Evolutionary conservation across 2,113 vertebrate genomes (phyloP).

Genomic region (Forbesichthys agassizii): DNA sequence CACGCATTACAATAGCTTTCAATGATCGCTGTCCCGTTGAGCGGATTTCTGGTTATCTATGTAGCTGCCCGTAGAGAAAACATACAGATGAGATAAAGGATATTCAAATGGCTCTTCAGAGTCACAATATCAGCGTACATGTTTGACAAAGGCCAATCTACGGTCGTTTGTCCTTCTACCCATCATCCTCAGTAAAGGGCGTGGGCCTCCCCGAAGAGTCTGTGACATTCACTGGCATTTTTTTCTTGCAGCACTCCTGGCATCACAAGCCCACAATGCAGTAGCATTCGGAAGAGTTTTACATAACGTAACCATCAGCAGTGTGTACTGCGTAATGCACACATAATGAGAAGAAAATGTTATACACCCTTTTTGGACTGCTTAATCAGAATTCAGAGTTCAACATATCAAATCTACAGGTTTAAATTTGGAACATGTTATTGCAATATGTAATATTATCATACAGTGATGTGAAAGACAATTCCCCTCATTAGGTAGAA

Average conservation of each 20-base stretch:
- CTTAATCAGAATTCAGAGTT: too few species aligned
- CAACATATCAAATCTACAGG: too few species aligned
- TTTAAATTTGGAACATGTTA: too few species aligned
- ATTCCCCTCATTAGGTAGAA: too few species aligned
- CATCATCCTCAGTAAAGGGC: constrained; percentile 23
- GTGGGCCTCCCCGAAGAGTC: constrained; percentile 33
- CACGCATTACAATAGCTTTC: constrained; percentile 55
- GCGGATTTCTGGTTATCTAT: constrained; percentile 51
- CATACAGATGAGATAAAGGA: constrained; percentile 40
- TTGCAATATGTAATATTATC: too few species aligned
- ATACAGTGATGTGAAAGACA: too few species aligned
- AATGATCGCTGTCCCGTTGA: constrained; percentile 64
- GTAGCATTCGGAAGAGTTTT: not conserved
- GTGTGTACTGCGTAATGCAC: not conserved
- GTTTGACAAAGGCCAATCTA: constrained; percentile 28
- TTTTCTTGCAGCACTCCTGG: constrained; percentile 26
- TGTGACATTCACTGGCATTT: constrained; percentile 61
- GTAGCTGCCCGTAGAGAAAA: constrained; percentile 35
- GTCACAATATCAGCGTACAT: constrained; percentile 23
- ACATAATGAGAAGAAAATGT: too few species aligned
- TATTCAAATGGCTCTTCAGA: constrained; percentile 9
- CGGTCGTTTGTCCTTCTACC: constrained; percentile 17
- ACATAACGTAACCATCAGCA: not conserved
- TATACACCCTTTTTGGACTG: too few species aligned
- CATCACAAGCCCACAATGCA: constrained; percentile 18